Base-by-base conservation (phyloP, 2,888 invertebrate species). In the Drosophila pseudotakahashii region DNA sequence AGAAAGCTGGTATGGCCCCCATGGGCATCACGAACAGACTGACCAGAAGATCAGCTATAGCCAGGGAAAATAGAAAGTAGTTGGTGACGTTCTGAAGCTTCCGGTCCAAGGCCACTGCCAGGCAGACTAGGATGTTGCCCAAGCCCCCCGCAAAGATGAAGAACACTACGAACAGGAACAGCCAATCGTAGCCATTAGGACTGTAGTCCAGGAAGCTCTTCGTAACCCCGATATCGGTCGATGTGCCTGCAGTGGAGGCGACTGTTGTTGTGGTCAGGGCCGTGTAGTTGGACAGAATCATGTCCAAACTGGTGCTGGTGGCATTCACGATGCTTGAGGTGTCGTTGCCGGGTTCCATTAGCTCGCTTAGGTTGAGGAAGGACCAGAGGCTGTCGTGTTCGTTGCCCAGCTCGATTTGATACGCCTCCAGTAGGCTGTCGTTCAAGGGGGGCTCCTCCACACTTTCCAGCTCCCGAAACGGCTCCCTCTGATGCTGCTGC, bases 1-100 rank as follows among this genome's bases (percentile, higher is more conserved):
- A 93, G 93, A 98, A 97, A 90, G 98, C 98, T 32, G 97, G 97
- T 84, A 98, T 96, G 39, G 98, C 98, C 69, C 97, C 97, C 91
- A 98, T 94, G 4, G 98, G 98, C 98, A 99, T 99, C 62, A 98
- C 98, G 89, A 98, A 96, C 74, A 98, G 93, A 89, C 97, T 98
- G 90, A 98, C 98, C 73, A 98, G 93, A 66, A 98, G 93, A 93
- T 99, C 98, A 57, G 98, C 98, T 59, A 98, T 96, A 47, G 98
- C 98, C 91, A 99, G 92, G 23, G 98, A 98, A 85, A 98, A 94
- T 73, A 98, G 94, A 92, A 98, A 98, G 93, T 98, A 98, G 93
- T 98, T 99, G 75, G 98, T 98, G 77, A 98, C 97, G 92, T 98
- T 98, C 92, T 98, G 98, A 73, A 98, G 93, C 84, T 96, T 94